phyloP scores from a whole-genome alignment of 2,113 vertebrate species.

The Caloenas nicobarica region DNA sequence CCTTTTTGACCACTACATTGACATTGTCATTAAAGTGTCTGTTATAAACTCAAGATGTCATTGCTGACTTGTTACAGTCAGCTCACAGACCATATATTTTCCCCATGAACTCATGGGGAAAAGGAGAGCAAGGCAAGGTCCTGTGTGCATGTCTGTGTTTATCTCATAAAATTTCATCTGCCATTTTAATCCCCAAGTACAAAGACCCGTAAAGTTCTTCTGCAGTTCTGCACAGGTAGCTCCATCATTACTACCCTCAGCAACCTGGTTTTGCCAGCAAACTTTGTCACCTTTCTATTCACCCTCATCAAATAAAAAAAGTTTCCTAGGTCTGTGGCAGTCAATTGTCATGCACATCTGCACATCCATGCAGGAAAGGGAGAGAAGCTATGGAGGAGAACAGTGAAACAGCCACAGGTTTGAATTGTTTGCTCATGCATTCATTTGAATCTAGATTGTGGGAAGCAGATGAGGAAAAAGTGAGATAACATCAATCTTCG shows the following conservation, averaged over 20 bases:
- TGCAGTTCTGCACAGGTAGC: background rate
- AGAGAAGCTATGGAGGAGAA: background rate
- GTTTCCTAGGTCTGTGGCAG: background rate
- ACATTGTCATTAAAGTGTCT: background rate
- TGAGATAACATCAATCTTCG: constrained; percentile 31
- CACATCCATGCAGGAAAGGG: background rate
- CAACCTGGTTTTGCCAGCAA: background rate
- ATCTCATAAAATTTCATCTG: background rate
- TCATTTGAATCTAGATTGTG: constrained; percentile 28
- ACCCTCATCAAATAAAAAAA: background rate
- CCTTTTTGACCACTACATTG: background rate
- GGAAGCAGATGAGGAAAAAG: background rate
- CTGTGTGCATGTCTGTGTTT: background rate
- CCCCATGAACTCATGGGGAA: background rate
- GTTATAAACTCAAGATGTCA: background rate
- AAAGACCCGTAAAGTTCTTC: background rate
- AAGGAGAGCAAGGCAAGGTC: background rate
- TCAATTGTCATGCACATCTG: background rate
- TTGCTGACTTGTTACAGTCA: background rate
- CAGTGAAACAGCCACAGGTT: constrained; percentile 4
- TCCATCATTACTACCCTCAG: background rate
- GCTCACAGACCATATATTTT: background rate
- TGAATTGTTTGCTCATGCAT: constrained; percentile 28
- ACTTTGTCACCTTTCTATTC: background rate
- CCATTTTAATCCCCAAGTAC: background rate